Percentiles rank a stretch among this genome's conserved stretches.
phyloP scores from a whole-genome alignment of 2,888 invertebrate genomes.

The Zeuzera pyrina region DNA sequence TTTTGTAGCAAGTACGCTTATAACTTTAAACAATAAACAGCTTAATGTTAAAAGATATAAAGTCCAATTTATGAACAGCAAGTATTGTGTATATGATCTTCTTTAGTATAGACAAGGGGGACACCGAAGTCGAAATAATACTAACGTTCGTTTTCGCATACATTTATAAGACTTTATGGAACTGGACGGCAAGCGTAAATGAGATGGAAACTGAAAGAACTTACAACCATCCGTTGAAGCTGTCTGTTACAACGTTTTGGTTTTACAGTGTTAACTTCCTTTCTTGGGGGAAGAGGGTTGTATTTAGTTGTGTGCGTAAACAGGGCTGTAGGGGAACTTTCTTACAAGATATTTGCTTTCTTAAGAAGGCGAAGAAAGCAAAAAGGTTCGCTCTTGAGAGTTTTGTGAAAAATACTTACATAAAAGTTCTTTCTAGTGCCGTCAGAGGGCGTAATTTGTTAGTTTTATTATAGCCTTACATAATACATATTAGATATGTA shows the following conservation, averaged over 20 bases:
- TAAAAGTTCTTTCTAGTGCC: slow-evolving; percentile 33
- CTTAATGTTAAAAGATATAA: not conserved
- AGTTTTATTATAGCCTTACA: too few relatives aligned
- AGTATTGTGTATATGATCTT: too few relatives aligned
- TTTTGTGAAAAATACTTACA: slow-evolving; percentile 58
- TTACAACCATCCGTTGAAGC: too few relatives aligned
- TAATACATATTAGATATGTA: too few relatives aligned
- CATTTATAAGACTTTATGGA: slow-evolving; percentile 27
- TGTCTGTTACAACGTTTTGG: slow-evolving; percentile 1
- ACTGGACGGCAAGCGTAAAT: too few relatives aligned
- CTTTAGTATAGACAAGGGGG: too few relatives aligned
- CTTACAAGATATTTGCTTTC: slow-evolving; percentile 58
- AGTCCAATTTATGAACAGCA: not conserved
- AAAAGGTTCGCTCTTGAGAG: slow-evolving; percentile 64
- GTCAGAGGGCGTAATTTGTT: slow-evolving; percentile 48
- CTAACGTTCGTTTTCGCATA: too few relatives aligned
- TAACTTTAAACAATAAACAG: not conserved
- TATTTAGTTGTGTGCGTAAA: slow-evolving; percentile 32
- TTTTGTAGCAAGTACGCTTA: too few relatives aligned
- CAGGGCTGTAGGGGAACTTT: slow-evolving; percentile 46
- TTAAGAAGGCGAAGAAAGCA: slow-evolving; percentile 67
- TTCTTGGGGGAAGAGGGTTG: slow-evolving; percentile 23
- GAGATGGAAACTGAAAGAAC: too few relatives aligned
- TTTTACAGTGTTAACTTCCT: slow-evolving; percentile 9
- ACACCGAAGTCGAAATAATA: too few relatives aligned